Base-by-base conservation (phyloP, 2,113 vertebrate genomes). In the Daboia siamensis region DNA sequence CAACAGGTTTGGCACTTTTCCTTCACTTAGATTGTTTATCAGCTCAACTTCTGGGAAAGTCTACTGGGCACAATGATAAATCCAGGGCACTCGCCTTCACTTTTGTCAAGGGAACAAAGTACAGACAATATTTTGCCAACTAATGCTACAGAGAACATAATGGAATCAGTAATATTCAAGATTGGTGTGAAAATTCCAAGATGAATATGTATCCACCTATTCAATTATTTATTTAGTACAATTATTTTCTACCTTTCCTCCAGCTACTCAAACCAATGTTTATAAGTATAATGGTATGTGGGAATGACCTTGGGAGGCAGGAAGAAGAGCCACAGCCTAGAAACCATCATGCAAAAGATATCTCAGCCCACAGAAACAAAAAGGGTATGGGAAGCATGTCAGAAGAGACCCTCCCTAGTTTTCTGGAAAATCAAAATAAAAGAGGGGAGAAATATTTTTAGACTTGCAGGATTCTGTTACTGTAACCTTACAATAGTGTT, bases 1-100 rank as follows among this genome's bases (percentile, higher is more conserved):
- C 29, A 55, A 92, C 12, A n/a, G 2, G 4, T 86, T 92, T 90
- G 55, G 88, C 74, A 92, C 39, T 90, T 90, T 92, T 61, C 74
- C 88, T 86, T 92, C 69, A 92, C 44, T 51, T 92, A 15, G 46
- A 1, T n/a, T 86, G 21, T 90, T 90, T 39, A 59, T 59, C 74
- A 86, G 89, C 54, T 10, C 48, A 44, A 74, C 55, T 8, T 61
- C 26, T 2, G 4, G 29, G 44, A 46, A 57, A 56, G 85, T 51
- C 39, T 84, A 24, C 88, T 51, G 13, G 12, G 52, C 48, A 44
- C 85, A 92, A 86, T 39, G 92, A 86, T 92, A 85, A 90, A 86
- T 61, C 20, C 29, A 39, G 7, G 46, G 64, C 17, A 59, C 46
- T 59, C 56, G 12, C 74, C 46, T 86, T 61, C 12, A 0, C 21